A percentile compares a stretch with the other conserved stretches of the same genome.
phyloP scores from a whole-genome alignment of 37 sponge, comb jelly and placozoan genomes.

The Eunapius fragilis region DNA sequence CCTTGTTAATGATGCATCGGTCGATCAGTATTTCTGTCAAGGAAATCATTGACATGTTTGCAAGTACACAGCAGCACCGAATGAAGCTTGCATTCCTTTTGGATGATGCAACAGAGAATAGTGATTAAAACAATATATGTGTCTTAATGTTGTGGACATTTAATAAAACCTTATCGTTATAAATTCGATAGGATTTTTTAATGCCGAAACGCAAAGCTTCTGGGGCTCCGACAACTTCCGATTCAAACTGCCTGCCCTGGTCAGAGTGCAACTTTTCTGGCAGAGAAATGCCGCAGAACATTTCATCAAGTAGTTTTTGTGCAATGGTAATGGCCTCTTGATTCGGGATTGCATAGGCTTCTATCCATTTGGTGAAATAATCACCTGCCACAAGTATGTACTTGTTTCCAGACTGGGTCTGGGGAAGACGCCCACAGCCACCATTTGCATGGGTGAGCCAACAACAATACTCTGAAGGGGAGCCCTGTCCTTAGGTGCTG shows the following conservation, averaged over 20 bases:
- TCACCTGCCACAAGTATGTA: conserved; percentile 29
- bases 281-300: conserved; percentile 3
- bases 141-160: no score
- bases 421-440: conserved; percentile 34
- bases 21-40: no score
- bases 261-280: conserved; percentile 37
- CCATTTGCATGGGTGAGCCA: conserved; percentile 14
- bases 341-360: conserved; percentile 24
- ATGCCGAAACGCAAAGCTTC: no score
- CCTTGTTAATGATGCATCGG: no score
- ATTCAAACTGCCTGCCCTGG: conserved; percentile 26
- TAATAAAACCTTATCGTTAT: no score
- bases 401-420: neutral
- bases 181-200: no score
- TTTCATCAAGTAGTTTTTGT: neutral
- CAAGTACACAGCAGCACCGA: no score
- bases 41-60: no score
- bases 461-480: neutral
- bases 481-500: conserved; percentile 4
- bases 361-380: conserved; percentile 23
- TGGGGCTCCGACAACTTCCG: conserved; percentile 6
- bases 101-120: no score
- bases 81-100: no score
- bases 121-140: no score
- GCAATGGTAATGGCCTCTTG: conserved; percentile 19